Percentiles rank a stretch among this genome's conserved stretches.
Conservation (phyloP, 2,888 invertebrate species). For the Torymus texanus region DNA sequence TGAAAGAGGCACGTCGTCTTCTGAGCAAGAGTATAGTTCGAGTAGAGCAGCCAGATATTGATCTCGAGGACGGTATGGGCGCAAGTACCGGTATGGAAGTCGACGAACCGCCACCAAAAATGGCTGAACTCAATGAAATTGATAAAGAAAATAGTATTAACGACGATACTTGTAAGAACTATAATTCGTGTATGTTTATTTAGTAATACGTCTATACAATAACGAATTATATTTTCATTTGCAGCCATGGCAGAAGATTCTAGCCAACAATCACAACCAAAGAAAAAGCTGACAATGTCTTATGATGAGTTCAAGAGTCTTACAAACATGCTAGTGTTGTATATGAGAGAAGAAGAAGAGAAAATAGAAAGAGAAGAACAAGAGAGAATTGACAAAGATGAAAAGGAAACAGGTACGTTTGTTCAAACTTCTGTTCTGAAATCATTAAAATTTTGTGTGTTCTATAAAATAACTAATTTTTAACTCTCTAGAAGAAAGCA, state of each 20-base stretch:
- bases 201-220: neutral
- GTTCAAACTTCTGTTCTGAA: too few species aligned
- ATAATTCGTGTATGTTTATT: neutral
- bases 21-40: constrained; percentile 97
- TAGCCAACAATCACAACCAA: constrained; percentile 68
- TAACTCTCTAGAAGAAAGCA: constrained; percentile 57
- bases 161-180: constrained; percentile 14
- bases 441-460: too few species aligned
- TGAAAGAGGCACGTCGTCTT: constrained; percentile 92
- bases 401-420: constrained; percentile 59
- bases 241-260: neutral
- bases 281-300: constrained; percentile 87
- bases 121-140: constrained; percentile 61
- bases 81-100: constrained; percentile 48
- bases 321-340: constrained; percentile 92
- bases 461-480: neutral
- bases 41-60: constrained; percentile 98
- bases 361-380: constrained; percentile 80
- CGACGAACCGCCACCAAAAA: constrained; percentile 75
- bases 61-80: constrained; percentile 88
- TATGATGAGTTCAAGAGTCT: constrained; percentile 96
- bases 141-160: neutral
- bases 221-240: neutral
- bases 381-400: constrained; percentile 78
- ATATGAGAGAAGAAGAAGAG: constrained; percentile 90